Base-by-base conservation (phyloP, 2,113 vertebrate species). In the Platanista minor region DNA sequence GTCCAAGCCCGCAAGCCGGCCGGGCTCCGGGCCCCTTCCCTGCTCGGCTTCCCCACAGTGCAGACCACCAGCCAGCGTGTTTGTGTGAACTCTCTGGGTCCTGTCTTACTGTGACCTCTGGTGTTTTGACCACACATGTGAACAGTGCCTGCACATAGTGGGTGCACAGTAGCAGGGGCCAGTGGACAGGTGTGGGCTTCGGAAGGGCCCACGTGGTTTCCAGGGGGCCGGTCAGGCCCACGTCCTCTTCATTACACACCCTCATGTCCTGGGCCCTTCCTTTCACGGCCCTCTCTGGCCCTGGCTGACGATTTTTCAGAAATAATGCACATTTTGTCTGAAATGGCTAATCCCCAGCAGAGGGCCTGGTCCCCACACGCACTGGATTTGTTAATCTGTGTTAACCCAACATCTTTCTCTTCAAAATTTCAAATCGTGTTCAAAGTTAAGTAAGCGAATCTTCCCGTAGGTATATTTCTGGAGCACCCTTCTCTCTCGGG, bases 241-340 rank as follows among this genome's bases (percentile, higher is more conserved):
- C 33, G 1, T 5, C 75, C 64, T 61, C 75, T 5, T 4, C 20
- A 3, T 8, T 11, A 4, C 12, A 0, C 12, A 0, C 5, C 8
- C 7, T 17, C 33, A 2, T 7, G 41, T 17, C n/a, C 12, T 17
- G 5, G 52, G 23, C 33, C 33, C 72, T 23, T 43, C 18, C 46
- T 39, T 29, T 29, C 52, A 36, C 0, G 1, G 43, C 1, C 1
- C 1, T 7, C 46, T 23, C 75, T 33, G n/a, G 15, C 2, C 36
- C 27, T 2, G 11, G 1, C 18, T 2, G 67, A 4, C 7, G 20
- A 7, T 1, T 71, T 49, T 62, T 72, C 36, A 36, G 54, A 33
- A 14, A 1, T 2, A 5, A 57, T 0, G 10, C 27, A 2, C 7
- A 1, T 25, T 52, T 39, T 23, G 62, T 21, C 57, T 41, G 90